Evolutionary conservation across 1,140 invertebrate genomes (phyloP).

Genomic region (Anthonomus grandis): DNA sequence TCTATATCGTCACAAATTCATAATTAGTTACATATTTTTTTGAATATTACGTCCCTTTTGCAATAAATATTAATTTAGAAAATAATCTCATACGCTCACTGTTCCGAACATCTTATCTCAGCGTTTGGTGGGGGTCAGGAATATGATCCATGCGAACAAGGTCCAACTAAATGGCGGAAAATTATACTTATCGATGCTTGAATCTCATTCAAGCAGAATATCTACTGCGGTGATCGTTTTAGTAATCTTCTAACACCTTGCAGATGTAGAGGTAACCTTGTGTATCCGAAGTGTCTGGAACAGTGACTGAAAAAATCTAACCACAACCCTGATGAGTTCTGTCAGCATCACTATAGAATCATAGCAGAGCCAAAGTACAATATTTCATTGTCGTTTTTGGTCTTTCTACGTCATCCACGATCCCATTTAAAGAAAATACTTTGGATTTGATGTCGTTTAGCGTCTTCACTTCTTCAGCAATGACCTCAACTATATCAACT

Average conservation of each 20-base stretch:
- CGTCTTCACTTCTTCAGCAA: conserved; percentile 44
- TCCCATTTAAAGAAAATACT: conserved; percentile 35
- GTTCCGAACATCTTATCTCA: conserved; percentile 10
- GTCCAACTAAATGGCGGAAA: conserved; percentile 31
- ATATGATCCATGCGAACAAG: conserved; percentile 35
- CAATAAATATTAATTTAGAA: no score
- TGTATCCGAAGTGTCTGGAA: conserved; percentile 67
- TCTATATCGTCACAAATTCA: no score
- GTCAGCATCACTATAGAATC: conserved; percentile 55
- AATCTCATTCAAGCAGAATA: conserved; percentile 25
- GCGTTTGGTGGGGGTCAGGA: conserved; percentile 36
- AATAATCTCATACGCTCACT: no score
- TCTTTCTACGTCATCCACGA: conserved; percentile 39
- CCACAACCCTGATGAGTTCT: conserved; percentile 60
- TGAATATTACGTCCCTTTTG: no score
- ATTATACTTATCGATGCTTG: conserved; percentile 36
- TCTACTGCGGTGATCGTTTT: conserved; percentile 40
- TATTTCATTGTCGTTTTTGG: conserved; percentile 38
- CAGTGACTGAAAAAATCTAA: conserved; percentile 63
- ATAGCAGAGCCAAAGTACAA: conserved; percentile 44
- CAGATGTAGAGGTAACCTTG: conserved; percentile 55
- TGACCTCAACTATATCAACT: conserved; percentile 43
- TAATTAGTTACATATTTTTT: no score
- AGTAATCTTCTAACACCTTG: conserved; percentile 45
- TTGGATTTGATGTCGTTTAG: conserved; percentile 40